Evolutionary conservation across 1,140 invertebrate species (phyloP).

Genomic region (Gryon sp.): DNA sequence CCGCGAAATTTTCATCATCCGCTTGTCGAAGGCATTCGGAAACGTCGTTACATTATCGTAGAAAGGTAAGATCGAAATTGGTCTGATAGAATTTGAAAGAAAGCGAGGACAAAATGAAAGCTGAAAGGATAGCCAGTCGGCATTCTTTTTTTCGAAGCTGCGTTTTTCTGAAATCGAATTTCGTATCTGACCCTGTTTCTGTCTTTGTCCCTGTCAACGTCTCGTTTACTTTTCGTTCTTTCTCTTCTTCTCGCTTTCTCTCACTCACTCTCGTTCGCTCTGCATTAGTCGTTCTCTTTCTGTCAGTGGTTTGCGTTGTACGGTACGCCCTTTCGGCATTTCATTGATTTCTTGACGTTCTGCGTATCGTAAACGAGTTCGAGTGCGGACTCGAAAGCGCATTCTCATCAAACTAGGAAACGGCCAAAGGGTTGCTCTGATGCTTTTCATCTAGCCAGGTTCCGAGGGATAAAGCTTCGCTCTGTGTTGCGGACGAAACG

Average conservation of each 20-base stretch:
- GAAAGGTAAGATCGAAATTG: constrained; percentile 47
- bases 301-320: constrained; percentile 3
- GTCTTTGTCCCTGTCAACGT: too few relatives aligned
- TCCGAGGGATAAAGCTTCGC: constrained; percentile 33
- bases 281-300: neutral
- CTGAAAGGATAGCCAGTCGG: constrained; percentile 36
- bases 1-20: constrained; percentile 27
- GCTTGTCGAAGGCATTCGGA: constrained; percentile 15
- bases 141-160: constrained; percentile 33
- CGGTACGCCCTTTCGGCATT: constrained; percentile 59
- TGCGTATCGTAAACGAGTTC: constrained; percentile 62
- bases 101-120: constrained; percentile 45
- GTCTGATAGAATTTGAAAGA: constrained; percentile 47
- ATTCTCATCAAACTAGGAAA: constrained; percentile 61
- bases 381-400: constrained; percentile 57
- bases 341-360: constrained; percentile 66
- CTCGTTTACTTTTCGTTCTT: too few relatives aligned
- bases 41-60: constrained; percentile 48
- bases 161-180: constrained; percentile 58
- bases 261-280: neutral
- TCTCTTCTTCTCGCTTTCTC: neutral
- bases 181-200: constrained; percentile 11
- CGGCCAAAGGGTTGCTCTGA: constrained; percentile 61
- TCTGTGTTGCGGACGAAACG: constrained; percentile 6
- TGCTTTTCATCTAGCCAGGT: constrained; percentile 52